A percentile compares a stretch with the other conserved stretches of the same genome.
Conservation (phyloP, 2,113 vertebrate genomes). For the Pachyramphus minor region DNA sequence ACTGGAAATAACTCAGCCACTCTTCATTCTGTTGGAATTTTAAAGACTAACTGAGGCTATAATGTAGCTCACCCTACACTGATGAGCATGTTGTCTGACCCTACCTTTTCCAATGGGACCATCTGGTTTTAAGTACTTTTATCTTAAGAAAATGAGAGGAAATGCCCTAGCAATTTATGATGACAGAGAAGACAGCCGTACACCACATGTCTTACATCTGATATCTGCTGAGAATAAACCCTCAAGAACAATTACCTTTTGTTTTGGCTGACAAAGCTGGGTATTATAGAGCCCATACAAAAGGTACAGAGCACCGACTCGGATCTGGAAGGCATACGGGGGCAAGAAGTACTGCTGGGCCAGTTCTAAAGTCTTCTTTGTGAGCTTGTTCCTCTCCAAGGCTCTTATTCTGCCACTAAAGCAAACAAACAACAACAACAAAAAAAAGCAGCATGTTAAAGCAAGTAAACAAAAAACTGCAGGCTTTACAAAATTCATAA, state of each 20-base stretch:
- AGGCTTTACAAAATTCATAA: not conserved
- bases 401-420: constrained; percentile 78
- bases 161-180: not conserved
- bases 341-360: constrained; percentile 83
- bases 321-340: constrained; percentile 90
- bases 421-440: not conserved
- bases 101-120: not conserved
- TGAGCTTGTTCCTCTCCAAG: constrained; percentile 76
- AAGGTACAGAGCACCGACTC: constrained; percentile 91
- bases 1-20: not conserved
- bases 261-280: constrained; percentile 81
- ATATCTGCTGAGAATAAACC: not conserved
- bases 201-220: not conserved
- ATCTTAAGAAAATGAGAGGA: not conserved
- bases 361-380: constrained; percentile 76
- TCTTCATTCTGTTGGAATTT: not conserved
- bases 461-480: not conserved
- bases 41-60: not conserved
- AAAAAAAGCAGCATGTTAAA: not conserved
- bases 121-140: not conserved
- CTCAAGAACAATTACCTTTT: constrained; percentile 77
- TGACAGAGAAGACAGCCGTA: not conserved
- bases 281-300: constrained; percentile 83
- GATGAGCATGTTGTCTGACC: not conserved
- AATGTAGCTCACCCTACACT: not conserved